Base-by-base conservation (phyloP, 2,888 invertebrate genomes). In the Mellilla xanthometata region DNA sequence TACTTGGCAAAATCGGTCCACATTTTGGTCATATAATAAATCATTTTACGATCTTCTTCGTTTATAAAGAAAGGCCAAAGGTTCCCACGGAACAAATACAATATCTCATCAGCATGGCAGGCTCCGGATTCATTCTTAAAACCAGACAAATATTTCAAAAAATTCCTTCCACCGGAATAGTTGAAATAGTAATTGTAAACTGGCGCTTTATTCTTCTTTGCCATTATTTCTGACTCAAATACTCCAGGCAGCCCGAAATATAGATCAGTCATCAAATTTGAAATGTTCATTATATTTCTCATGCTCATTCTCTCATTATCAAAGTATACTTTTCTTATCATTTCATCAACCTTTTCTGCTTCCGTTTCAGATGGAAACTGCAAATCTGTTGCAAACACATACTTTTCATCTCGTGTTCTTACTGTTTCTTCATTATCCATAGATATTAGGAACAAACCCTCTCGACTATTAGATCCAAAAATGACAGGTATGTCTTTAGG, bases 1-100 rank as follows among this genome's bases (percentile, higher is more conserved):
- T 76, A 76, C 69, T 86, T 87, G 2, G 87, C 88, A 50, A 88
- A 88, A 54, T 88, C 78, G 0, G 77, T 81, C 88, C 88, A 88
- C 62, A 87, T 57, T 30, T 64, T 68, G 1, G 86, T 83, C 61
- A 88, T 73, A 51, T 59, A 62, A 9, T 81, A 62, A 13, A 88
- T 80, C 13, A 83, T 60, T 46, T 56, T 55, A 12, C 52, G 54
- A 57, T 88, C 88, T 23, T 63, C 53, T 22, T 62, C 40, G 30
- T 47, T 73, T 5, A 80, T 67, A n/a, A 58, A 45, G 12, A 79
- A 77, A 0, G 83, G 80, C 65, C 78, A 73, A 5, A 84, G 28
- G 12, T 60, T 59, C 1, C 69, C 69, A 22, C 76, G 67, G 24
- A 87, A 88, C 31, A 88, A 57, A 56, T 87, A 88, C 27, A 84